A percentile compares a stretch with the other conserved stretches of the same genome.
phyloP scores from a whole-genome alignment of 1,140 invertebrate species.

The Sesamia nonagrioides region DNA sequence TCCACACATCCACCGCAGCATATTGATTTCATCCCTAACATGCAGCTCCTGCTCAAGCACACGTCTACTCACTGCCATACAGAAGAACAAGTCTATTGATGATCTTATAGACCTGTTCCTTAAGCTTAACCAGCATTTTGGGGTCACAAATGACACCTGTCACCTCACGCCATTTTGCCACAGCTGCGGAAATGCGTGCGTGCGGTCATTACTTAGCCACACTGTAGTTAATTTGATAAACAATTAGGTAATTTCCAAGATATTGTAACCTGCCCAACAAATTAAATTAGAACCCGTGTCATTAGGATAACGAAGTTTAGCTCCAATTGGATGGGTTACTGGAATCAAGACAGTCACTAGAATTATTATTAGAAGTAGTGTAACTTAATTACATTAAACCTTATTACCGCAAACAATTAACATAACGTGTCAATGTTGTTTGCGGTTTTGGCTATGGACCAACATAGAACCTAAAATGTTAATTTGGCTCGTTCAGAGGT shows the following conservation, averaged over 20 bases:
- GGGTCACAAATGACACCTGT: no score
- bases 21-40: no score
- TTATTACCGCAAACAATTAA: no score
- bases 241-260: neutral
- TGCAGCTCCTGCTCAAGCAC: no score
- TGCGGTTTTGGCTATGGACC: neutral
- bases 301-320: conserved; percentile 12
- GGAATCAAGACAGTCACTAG: neutral
- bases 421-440: neutral
- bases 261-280: neutral
- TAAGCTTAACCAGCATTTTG: no score
- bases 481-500: neutral
- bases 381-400: neutral
- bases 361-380: neutral
- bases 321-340: conserved; percentile 11
- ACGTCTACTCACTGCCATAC: no score
- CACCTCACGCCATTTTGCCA: no score
- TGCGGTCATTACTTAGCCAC: no score
- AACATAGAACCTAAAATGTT: neutral
- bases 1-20: no score
- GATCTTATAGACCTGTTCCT: no score
- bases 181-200: no score
- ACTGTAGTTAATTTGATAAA: neutral
- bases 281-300: conserved; percentile 7
- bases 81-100: no score